These are phyloP conservation scores for Alethe diademata DNA, from an alignment of 2,113 vertebrate genomes.

Conservation along the genomic window DNA sequence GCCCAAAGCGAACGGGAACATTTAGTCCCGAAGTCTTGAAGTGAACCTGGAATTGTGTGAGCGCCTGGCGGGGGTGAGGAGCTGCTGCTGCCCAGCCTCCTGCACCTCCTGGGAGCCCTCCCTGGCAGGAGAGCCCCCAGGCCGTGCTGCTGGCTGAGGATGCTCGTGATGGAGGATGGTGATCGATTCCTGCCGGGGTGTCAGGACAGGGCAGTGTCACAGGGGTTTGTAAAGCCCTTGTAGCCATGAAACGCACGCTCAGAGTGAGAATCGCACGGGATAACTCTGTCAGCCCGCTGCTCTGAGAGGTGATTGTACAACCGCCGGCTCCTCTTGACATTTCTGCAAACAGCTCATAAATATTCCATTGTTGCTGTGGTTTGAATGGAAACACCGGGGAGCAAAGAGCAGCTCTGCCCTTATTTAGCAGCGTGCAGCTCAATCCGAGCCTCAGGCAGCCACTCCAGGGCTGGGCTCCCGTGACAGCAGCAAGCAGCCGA, in stretches of 20 bases:
- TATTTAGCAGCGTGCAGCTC: background rate
- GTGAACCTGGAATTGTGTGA: background rate
- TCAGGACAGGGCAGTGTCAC: background rate
- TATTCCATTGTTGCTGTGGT: constrained; percentile 26
- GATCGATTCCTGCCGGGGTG: background rate
- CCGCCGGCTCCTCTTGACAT: constrained; percentile 45
- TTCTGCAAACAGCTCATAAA: constrained; percentile 57
- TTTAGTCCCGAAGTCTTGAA: background rate
- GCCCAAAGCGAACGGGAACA: background rate
- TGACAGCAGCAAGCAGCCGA: background rate
- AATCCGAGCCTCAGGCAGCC: background rate
- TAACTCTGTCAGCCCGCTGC: background rate
- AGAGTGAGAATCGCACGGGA: background rate
- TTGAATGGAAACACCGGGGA: background rate
- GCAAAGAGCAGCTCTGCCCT: background rate
- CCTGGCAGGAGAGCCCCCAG: background rate
- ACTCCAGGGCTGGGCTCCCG: background rate
- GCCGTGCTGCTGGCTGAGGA: background rate
- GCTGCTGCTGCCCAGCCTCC: background rate
- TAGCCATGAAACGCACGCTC: background rate
- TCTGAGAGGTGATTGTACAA: background rate
- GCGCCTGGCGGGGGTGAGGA: background rate
- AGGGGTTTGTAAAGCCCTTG: background rate
- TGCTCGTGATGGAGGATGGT: background rate
- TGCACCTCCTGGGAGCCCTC: background rate